Percentiles rank a stretch among this genome's conserved stretches.
Conservation (phyloP, 1,140 invertebrate species). For the Bombyx mori region DNA sequence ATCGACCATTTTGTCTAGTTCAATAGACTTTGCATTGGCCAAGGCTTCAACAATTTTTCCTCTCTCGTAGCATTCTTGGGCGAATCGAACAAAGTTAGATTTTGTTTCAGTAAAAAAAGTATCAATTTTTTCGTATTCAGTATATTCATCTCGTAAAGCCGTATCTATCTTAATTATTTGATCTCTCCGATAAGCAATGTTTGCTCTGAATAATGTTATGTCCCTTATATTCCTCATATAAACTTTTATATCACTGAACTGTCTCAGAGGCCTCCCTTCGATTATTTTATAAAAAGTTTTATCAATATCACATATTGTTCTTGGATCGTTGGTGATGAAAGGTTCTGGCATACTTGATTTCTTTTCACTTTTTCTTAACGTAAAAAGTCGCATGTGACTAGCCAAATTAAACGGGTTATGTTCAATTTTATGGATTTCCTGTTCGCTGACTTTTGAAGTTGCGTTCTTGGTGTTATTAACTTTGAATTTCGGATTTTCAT, state of each 20-base stretch:
- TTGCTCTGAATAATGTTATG: constrained; percentile 19
- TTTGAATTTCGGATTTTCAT: constrained; percentile 4
- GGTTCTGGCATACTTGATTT: constrained; percentile 11
- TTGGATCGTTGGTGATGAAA: constrained; percentile 12
- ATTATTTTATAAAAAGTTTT: constrained; percentile 22
- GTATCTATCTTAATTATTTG: constrained; percentile 24
- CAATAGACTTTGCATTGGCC: constrained; percentile 7
- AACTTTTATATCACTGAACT: constrained; percentile 21
- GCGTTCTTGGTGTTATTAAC: constrained; percentile 1
- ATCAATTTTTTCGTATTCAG: constrained; percentile 11
- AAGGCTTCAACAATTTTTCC: constrained; percentile 13
- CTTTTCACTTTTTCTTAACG: constrained; percentile 2
- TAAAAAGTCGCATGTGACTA: constrained; percentile 7
- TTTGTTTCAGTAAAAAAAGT: constrained; percentile 8
- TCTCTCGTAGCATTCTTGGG: constrained; percentile 15
- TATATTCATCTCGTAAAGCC: constrained; percentile 9
- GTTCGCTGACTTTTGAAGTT: constrained; percentile 5
- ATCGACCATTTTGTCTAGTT: constrained; percentile 12
- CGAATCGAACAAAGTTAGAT: constrained; percentile 19
- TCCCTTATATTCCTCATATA: constrained; percentile 24
- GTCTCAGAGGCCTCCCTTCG: constrained; percentile 23
- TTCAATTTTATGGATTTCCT: constrained; percentile 1
- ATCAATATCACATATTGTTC: constrained; percentile 27
- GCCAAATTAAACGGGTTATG: constrained; percentile 16
- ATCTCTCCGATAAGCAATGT: constrained; percentile 21